Conservation (phyloP, 2,113 vertebrate species). For the Aspiorhynchus laticeps region DNA sequence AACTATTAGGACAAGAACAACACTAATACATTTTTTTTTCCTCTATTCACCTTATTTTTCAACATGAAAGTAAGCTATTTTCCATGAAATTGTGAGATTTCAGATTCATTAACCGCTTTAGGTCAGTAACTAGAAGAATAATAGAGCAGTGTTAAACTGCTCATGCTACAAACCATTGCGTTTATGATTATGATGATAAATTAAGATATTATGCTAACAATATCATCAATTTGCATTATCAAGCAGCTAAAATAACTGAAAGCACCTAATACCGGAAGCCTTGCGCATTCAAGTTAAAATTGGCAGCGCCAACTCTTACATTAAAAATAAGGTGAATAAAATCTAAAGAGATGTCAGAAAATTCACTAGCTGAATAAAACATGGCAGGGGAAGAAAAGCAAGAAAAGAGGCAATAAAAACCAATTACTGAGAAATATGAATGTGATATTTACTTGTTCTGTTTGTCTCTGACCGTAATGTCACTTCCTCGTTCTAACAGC, state of each 20-base stretch:
- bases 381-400: neutral
- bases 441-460: slow-evolving; percentile 85
- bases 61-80: neutral
- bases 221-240: neutral
- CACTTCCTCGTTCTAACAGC: slow-evolving; percentile 88
- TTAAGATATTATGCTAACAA: neutral
- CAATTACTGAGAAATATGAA: neutral
- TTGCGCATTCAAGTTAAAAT: neutral
- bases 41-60: neutral
- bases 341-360: neutral
- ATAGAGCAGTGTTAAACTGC: neutral
- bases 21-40: neutral
- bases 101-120: neutral
- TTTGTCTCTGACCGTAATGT: slow-evolving; percentile 88
- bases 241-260: neutral
- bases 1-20: neutral
- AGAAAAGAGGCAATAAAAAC: neutral
- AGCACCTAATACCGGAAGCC: neutral
- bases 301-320: rapidly evolving
- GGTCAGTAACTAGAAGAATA: neutral
- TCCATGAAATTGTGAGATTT: neutral
- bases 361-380: neutral
- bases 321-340: neutral
- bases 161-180: neutral
- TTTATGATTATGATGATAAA: neutral